phyloP scores from a whole-genome alignment of 2,888 invertebrate genomes.

The Morpho achilles region DNA sequence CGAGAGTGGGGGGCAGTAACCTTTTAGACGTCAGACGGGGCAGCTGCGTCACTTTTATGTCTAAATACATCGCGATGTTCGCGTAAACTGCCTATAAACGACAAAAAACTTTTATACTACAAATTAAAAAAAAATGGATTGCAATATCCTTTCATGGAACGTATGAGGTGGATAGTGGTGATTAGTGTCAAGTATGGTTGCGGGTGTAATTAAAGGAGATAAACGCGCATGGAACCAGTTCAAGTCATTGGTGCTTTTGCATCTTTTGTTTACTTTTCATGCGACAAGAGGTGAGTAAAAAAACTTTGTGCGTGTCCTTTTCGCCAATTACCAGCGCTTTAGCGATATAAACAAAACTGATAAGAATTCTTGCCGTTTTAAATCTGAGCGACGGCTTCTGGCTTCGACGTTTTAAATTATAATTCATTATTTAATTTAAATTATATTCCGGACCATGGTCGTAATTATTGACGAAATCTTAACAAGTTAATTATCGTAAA shows the following conservation, averaged over 20 bases:
- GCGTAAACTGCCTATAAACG: conserved; percentile 42
- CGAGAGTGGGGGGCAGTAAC: conserved; percentile 68
- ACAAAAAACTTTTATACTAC: conserved; percentile 8
- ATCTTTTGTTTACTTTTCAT: conserved; percentile 58
- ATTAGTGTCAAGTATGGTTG: conserved; percentile 69
- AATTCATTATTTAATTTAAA: too few relatives aligned
- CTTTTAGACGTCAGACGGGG: conserved; percentile 51
- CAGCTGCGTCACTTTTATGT: conserved; percentile 57
- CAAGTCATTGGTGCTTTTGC: conserved; percentile 59
- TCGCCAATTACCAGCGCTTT: conserved; percentile 19
- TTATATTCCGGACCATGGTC: too few relatives aligned
- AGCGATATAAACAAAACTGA: conserved; percentile 1
- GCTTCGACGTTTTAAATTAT: neutral
- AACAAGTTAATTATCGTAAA: too few relatives aligned
- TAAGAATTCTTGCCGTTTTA: conserved; percentile 1
- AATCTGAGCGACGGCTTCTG: neutral
- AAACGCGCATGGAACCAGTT: conserved; percentile 67
- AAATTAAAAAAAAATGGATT: conserved; percentile 7
- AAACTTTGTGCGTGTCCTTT: conserved; percentile 23
- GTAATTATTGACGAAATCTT: too few relatives aligned
- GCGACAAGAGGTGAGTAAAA: conserved; percentile 54
- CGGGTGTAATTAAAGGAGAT: conserved; percentile 62
- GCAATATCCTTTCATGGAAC: conserved; percentile 25
- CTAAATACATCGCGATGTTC: conserved; percentile 62
- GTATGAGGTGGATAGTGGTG: conserved; percentile 50